These are phyloP conservation scores for Synchiropus splendidus DNA, from an alignment of 2,113 vertebrate species.

Conservation along the genomic window DNA sequence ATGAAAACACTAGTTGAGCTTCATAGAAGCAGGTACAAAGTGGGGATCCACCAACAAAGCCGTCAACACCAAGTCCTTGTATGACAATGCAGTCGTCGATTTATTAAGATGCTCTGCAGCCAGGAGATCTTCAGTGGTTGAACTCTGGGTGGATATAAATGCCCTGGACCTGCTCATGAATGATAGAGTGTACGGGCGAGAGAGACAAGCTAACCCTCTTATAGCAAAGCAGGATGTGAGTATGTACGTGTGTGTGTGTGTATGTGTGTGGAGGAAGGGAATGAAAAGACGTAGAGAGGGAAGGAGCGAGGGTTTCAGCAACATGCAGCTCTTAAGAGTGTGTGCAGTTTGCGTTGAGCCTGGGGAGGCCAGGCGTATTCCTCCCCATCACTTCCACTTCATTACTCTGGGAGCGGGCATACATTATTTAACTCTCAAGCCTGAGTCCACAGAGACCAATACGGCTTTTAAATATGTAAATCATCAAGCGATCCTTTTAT, in stretches of 20 bases:
- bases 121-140: constrained; percentile 31
- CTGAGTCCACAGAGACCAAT: constrained; percentile 57
- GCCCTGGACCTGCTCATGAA: constrained; percentile 61
- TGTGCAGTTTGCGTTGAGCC: constrained; percentile 59
- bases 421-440: constrained; percentile 65
- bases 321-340: constrained; percentile 58
- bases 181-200: constrained; percentile 65
- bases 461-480: constrained; percentile 65
- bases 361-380: constrained; percentile 61
- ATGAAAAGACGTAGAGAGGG: constrained; percentile 23
- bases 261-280: constrained; percentile 14
- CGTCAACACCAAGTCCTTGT: constrained; percentile 21
- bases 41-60: constrained; percentile 41
- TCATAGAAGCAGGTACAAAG: constrained; percentile 10
- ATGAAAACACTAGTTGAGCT: not conserved
- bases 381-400: constrained; percentile 67
- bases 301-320: constrained; percentile 40
- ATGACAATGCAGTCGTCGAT: not conserved
- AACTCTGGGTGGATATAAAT: constrained; percentile 57
- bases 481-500: constrained; percentile 7
- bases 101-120: constrained; percentile 27
- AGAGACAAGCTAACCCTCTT: constrained; percentile 67
- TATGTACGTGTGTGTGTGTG: constrained; percentile 9
- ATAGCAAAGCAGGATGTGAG: constrained; percentile 27
- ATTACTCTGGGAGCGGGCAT: constrained; percentile 63